phyloP scores from a whole-genome alignment of 2,888 invertebrate species.

The Chymomyza amoena region DNA sequence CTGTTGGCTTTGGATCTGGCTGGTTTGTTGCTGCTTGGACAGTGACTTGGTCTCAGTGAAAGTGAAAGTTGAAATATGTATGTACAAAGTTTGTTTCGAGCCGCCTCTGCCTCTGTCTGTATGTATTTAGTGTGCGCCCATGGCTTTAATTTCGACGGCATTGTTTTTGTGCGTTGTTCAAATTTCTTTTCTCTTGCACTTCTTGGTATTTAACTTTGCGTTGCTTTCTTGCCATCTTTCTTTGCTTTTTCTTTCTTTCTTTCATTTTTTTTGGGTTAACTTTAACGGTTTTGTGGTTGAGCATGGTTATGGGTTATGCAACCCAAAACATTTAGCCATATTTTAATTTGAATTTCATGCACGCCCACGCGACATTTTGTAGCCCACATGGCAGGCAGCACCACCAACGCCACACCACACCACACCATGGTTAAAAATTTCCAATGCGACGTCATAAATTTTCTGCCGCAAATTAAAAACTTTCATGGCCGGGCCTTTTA shows the following conservation, averaged over 20 bases:
- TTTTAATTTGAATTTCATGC: conserved; percentile 29
- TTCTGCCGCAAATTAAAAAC: conserved; percentile 19
- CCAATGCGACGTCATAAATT: conserved; percentile 35
- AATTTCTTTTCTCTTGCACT: conserved; percentile 7
- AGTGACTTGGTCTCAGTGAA: conserved; percentile 54
- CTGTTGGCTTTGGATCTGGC: conserved; percentile 5
- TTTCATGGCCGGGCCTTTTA: conserved; percentile 28
- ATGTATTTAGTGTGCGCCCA: conserved; percentile 27
- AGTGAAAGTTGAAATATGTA: conserved; percentile 59
- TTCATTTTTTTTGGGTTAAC: not conserved
- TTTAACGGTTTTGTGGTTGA: conserved; percentile 7
- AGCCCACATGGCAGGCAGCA: not conserved
- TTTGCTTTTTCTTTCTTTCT: conserved; percentile 30
- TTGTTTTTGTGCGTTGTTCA: conserved; percentile 33
- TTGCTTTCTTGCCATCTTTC: conserved; percentile 28
- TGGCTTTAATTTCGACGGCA: conserved; percentile 45
- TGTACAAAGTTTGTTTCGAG: not conserved
- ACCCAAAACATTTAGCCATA: conserved; percentile 30
- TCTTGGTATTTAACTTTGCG: conserved; percentile 18
- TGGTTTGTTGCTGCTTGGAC: conserved; percentile 9
- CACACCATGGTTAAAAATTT: conserved; percentile 15
- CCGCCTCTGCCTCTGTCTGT: not conserved
- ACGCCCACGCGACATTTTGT: conserved; percentile 24
- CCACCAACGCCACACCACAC: conserved; percentile 1
- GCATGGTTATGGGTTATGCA: conserved; percentile 46